Conservation (phyloP, 2,113 vertebrate genomes). For the Pygoscelis antarcticus region DNA sequence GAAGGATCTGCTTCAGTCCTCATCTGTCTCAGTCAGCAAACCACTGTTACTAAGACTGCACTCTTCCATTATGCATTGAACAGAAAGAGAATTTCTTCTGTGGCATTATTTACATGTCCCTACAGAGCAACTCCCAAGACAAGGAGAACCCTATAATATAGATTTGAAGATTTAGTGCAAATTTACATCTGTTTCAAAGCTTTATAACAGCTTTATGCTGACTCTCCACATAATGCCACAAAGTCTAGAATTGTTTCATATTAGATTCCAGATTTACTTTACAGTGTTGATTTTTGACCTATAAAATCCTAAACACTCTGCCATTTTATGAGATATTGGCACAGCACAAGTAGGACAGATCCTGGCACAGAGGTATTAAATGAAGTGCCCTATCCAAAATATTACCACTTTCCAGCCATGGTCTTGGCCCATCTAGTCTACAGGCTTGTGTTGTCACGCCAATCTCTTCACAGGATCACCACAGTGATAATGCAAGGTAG, state of each 20-base stretch:
- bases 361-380: not conserved
- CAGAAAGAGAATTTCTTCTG: not conserved
- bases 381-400: not conserved
- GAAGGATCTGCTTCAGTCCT: not conserved
- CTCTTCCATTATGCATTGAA: not conserved
- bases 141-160: not conserved
- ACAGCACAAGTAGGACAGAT: not conserved
- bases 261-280: not conserved
- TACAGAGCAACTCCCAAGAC: not conserved
- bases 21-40: not conserved
- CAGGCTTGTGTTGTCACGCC: not conserved
- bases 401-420: not conserved
- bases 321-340: not conserved
- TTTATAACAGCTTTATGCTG: not conserved
- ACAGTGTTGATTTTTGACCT: not conserved
- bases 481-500: not conserved
- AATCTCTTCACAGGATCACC: not conserved
- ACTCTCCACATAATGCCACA: not conserved
- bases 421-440: not conserved
- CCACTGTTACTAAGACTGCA: not conserved
- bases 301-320: not conserved
- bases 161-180: not conserved
- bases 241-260: not conserved
- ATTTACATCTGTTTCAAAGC: not conserved
- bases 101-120: not conserved